Percentiles rank a stretch among this genome's conserved stretches.
phyloP scores from a whole-genome alignment of 2,113 vertebrate genomes.

The Amphiprion percula region DNA sequence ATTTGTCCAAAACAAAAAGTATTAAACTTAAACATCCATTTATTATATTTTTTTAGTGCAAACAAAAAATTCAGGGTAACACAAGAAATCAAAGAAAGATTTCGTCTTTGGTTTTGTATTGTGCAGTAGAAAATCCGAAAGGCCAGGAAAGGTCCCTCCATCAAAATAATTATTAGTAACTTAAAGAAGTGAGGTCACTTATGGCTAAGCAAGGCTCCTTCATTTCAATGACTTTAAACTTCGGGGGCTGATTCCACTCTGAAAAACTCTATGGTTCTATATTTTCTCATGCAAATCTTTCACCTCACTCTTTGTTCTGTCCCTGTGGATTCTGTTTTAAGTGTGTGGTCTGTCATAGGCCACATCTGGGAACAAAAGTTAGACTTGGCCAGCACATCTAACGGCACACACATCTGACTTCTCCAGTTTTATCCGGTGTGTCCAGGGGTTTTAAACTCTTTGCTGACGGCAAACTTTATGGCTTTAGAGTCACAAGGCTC shows the following conservation, averaged over 20 bases:
- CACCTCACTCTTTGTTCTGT: background rate
- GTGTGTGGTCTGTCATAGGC: no score
- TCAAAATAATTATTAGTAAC: constrained; percentile 6
- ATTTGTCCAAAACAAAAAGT: background rate
- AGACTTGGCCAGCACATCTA: background rate
- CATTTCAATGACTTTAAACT: constrained; percentile 10
- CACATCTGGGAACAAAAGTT: no score
- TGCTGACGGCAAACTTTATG: background rate
- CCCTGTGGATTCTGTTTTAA: background rate
- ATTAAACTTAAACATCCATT: background rate
- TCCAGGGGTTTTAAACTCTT: background rate
- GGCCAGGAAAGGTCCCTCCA: background rate
- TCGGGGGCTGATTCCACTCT: background rate
- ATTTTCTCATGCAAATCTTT: background rate
- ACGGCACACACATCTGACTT: background rate
- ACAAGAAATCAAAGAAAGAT: background rate
- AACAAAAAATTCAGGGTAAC: background rate
- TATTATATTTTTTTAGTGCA: background rate
- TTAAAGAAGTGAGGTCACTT: constrained; percentile 10
- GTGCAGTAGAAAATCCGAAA: constrained; percentile 7
- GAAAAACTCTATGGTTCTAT: no score
- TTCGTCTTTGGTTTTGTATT: background rate
- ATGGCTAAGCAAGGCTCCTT: background rate
- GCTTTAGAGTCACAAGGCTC: constrained; percentile 32
- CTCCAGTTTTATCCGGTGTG: background rate